Base-by-base conservation (phyloP, 1,140 invertebrate genomes). In the Amphibalanus amphitrite region DNA sequence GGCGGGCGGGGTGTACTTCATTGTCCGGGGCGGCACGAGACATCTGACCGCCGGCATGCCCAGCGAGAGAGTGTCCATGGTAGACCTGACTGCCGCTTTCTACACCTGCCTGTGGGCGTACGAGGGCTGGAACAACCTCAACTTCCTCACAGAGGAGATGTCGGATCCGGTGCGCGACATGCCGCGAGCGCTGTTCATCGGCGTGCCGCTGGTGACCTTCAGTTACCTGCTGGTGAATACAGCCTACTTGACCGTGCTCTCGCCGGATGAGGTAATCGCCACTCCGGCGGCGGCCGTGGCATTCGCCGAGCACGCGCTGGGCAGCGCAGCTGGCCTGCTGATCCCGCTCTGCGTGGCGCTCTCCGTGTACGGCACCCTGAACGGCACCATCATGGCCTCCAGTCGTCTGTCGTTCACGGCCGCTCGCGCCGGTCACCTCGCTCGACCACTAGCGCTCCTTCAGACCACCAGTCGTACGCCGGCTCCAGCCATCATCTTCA, bases 31-130 rank as follows among this genome's bases (percentile, higher is more conserved):
- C n/a, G 10, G 23, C 17, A 28, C 23, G 3, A 8, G 10, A 0
- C 10, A 67, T 17, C 28, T 67, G 26, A 17, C 65, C 3, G 10
- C 26, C 26, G 28, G 65, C 6, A 28, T 28, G 10, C 8, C 20
- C n/a, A 26, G 4, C 26, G 23, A 26, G n/a, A 28, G 8, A 3
- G 20, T 28, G 0, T 67, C 65, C n/a, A 13, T 67, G 4, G 81
- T 1, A 13, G 47, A 59, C 47, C 13, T 94, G 71, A 87, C 91
- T 0, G 81, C 94, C 68, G 91, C 92, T 0, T 94, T 95, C 77
- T 96, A 95, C 80, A 91, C 90, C 0, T 93, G 93, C n/a, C 82
- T 97, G 0, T 97, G 97, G 83, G 93, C 94, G n/a, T 97, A 96
- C 80, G 92, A 93, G 69, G 94, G 94, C 67, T 97, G 91, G 91